Base-by-base conservation (phyloP, 2,888 invertebrate species). In the Eupithecia dodoneata region DNA sequence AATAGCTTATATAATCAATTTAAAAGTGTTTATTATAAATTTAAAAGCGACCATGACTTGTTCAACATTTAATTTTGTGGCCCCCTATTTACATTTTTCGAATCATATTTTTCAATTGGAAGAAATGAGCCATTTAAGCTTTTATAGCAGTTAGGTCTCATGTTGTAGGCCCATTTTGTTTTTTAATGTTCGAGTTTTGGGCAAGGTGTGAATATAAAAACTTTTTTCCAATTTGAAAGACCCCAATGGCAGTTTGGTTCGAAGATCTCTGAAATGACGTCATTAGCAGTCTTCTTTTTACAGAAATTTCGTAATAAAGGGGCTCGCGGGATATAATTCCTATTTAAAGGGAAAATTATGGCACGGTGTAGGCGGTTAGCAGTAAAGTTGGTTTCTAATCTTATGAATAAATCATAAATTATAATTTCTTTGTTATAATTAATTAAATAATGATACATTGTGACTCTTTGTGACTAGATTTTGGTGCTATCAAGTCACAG, bases 211-310 rank as follows among this genome's bases (percentile, higher is more conserved):
- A 45, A 10, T 45, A 69, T 45, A 42, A 69, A 45, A 42, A 69
- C 44, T 69, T 45, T 45, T 69, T 69, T 45, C 44, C 44, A 69
- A 69, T 69, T 66, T 49, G 66, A 65, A 78, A 83, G 82, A 87
- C 83, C 69, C 42, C 45, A 89, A 88, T 85, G 83, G 84, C 81
- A 84, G 81, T 87, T 89, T 82, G 82, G 85, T 85, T 87, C 85
- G 85, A 82, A 84, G 84, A 83, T 83, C 83, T 83, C 79, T 80
- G 82, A 86, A 88, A 87, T 86, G 83, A 82, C 80, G 82, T 79
- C 82, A 82, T 82, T 82, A 81, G 66, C 66, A 73, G 79, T 75
- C 76, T 77, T 77, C 74, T 77, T 76, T 72, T 79, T 75, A 79
- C 76, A 77, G 75, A 72, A 77, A 77, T 81, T 80, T 81, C 80